phyloP scores from a whole-genome alignment of 2,888 invertebrate species.

The Stenichneumon culpator region DNA sequence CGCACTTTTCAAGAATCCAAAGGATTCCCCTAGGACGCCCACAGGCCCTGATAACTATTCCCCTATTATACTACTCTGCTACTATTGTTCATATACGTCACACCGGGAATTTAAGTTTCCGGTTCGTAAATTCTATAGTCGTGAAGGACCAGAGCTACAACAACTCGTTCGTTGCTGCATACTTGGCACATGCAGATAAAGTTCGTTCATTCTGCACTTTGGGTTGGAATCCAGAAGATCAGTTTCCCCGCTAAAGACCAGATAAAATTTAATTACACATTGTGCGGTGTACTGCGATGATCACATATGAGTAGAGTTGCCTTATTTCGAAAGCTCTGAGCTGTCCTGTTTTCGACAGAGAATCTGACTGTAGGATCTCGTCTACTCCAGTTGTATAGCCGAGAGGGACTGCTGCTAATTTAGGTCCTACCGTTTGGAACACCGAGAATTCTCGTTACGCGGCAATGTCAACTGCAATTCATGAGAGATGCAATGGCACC shows the following conservation, averaged over 20 bases:
- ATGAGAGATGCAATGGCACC: slow-evolving; percentile 51
- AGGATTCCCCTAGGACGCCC: background rate
- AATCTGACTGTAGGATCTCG: background rate
- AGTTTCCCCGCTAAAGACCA: background rate
- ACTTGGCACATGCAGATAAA: no score
- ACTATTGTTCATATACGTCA: background rate
- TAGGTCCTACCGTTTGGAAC: slow-evolving; percentile 54
- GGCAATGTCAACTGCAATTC: slow-evolving; percentile 71
- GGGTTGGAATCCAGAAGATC: no score
- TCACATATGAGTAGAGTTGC: background rate
- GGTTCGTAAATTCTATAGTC: no score
- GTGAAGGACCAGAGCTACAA: no score
- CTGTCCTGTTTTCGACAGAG: background rate
- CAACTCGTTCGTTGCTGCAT: no score
- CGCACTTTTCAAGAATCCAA: background rate
- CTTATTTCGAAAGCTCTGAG: slow-evolving; percentile 1
- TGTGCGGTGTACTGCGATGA: background rate
- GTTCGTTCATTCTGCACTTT: no score
- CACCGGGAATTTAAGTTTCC: no score
- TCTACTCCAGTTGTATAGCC: slow-evolving; percentile 26
- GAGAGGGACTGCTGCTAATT: slow-evolving; percentile 59
- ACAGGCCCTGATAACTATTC: background rate
- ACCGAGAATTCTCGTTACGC: slow-evolving; percentile 64
- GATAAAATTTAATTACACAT: background rate
- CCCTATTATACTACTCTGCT: background rate